Evolutionary conservation across 2,888 invertebrate genomes (phyloP).

Genomic region (Rhopalosiphum nymphaeae): DNA sequence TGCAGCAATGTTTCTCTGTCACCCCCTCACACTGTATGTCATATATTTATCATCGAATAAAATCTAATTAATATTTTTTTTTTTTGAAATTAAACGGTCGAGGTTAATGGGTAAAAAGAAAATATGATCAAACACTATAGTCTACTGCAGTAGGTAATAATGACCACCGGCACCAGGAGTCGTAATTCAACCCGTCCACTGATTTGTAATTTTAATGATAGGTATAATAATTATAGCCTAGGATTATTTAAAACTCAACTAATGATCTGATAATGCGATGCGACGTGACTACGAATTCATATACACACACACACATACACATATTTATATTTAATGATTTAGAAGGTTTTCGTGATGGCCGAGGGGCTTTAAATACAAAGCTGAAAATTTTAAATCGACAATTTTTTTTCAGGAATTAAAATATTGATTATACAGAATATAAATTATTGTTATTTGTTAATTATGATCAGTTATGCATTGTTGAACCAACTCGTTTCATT

Average conservation of each 20-base stretch:
- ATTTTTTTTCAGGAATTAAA: not conserved
- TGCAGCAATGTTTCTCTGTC: not conserved
- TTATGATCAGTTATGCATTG: not conserved
- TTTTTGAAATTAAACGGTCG: not conserved
- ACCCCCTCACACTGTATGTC: not conserved
- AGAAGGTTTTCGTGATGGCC: conserved; percentile 45
- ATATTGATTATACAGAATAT: not conserved
- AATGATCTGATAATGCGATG: conserved; percentile 59
- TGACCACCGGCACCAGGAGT: conserved; percentile 14
- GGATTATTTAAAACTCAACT: conserved; percentile 49
- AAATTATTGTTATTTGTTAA: not conserved
- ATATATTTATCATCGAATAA: not conserved
- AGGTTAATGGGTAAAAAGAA: conserved; percentile 27
- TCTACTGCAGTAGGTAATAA: not conserved
- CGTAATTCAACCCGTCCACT: conserved; percentile 8
- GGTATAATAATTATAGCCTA: conserved; percentile 35
- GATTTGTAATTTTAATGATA: conserved; percentile 29
- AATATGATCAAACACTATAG: conserved; percentile 28
- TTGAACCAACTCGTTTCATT: not conserved
- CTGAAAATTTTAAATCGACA: not conserved
- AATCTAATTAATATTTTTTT: conserved; percentile 28
- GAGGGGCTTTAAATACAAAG: not conserved
- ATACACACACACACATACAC: too few species aligned
- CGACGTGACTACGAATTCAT: conserved; percentile 25
- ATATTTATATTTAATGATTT: not conserved